Evolutionary conservation across 2,113 vertebrate genomes (phyloP), one percentile per base, ranked within the genome.

Genomic region (Oryzias celebensis): DNA sequence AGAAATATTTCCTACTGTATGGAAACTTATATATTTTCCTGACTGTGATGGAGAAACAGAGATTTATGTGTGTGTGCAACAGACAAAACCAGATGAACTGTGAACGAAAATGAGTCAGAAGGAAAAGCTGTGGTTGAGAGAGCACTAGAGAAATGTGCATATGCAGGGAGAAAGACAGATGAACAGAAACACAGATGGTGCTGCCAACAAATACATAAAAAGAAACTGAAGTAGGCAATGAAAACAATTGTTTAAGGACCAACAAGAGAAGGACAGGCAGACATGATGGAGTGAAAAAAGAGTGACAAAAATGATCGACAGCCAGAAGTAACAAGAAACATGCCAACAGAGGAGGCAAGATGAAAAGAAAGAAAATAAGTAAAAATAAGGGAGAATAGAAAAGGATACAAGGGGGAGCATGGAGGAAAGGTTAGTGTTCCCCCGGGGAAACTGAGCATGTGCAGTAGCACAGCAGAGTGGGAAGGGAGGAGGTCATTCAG

Each of bases 1-100:
- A 31, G 73, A 88, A 81, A 78, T 85, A 82, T 88, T 81, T 82
- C 77, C 77, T 77, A 73, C 77, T 87, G 72, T 81, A 81, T 81
- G 82, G 77, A 82, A 85, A 87, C 52, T 58, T 58, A 77, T 74
- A 77, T 65, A 59, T 62, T 60, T 80, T 18, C 15, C 71, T 57
- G 80, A 59, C 67, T 58, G 8, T 44, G 42, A 44, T 18, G 44
- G 46, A 55, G 62, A 66, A 41, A 48, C 18, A 58, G 22, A 14
- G 18, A 31, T 16, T 26, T 5, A 48, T 5, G 58, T 12, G 46
- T 42, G 18, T 31, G 46, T 31, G 22, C 5, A 55, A 15, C 48
- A 47, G 71, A 48, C 36, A 63, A 72, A 82, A 80, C 57, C 58
- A 77, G 74, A 86, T 84, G 59, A 77, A 57, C 58, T 72, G 55